phyloP scores from a whole-genome alignment of 1,140 invertebrate species.

The Papilio helenus region DNA sequence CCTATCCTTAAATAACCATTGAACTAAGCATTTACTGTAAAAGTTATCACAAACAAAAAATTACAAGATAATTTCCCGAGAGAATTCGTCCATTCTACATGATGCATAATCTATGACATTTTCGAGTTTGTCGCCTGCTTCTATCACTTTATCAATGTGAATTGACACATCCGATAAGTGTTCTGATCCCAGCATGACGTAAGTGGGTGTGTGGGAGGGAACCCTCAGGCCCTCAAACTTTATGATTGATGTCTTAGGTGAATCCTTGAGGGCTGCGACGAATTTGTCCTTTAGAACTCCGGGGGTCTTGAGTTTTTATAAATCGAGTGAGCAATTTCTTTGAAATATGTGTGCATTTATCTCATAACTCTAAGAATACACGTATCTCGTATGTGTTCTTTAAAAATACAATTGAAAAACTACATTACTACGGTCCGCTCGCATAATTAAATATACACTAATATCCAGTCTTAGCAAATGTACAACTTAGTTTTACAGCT shows the following conservation, averaged over 20 bases:
- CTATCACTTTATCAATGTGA: background rate
- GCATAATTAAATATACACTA: background rate
- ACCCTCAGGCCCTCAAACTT: slow-evolving; percentile 20
- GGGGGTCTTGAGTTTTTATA: slow-evolving; percentile 23
- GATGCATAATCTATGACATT: background rate
- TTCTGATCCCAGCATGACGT: slow-evolving; percentile 5
- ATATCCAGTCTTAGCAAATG: background rate
- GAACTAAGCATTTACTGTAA: no score
- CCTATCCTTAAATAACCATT: no score
- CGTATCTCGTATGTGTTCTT: background rate
- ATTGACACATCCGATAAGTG: slow-evolving; percentile 32
- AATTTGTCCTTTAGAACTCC: slow-evolving; percentile 21
- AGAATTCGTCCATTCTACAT: background rate
- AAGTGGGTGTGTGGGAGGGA: background rate
- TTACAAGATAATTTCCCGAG: background rate
- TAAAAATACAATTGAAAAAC: background rate
- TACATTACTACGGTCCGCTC: background rate
- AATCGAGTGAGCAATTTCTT: slow-evolving; percentile 16
- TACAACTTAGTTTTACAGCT: background rate
- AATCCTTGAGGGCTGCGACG: background rate
- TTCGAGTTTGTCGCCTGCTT: background rate
- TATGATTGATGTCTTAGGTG: slow-evolving; percentile 36
- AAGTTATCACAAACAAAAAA: background rate
- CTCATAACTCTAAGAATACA: no score
- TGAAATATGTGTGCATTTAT: background rate